phyloP scores from a whole-genome alignment of 2,113 vertebrate genomes.

The Rhinichthys klamathensis region DNA sequence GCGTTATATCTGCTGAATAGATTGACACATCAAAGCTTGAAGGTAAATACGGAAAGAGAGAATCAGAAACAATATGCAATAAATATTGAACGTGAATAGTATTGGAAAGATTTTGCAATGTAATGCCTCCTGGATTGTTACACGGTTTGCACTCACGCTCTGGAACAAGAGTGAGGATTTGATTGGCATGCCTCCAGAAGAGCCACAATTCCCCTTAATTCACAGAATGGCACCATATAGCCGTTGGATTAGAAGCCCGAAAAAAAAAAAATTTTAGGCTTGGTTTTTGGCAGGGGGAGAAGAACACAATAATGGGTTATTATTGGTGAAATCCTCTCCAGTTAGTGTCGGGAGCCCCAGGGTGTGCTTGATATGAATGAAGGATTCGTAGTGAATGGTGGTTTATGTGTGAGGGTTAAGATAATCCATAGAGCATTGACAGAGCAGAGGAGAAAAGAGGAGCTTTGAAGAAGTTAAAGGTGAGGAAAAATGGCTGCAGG shows the following conservation, averaged over 20 bases:
- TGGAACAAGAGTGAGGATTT: conserved; percentile 19
- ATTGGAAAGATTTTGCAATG: not conserved
- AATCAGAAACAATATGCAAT: not conserved
- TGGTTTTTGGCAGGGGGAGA: not conserved
- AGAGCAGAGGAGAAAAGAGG: not conserved
- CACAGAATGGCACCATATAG: conserved; percentile 10
- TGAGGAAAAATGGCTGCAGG: not conserved
- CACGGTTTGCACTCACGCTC: conserved; percentile 1
- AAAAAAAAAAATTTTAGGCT: not conserved
- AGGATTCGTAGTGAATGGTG: conserved; percentile 11
- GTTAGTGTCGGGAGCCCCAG: not conserved
- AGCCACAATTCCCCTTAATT: conserved; percentile 38
- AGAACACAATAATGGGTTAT: conserved; percentile 15
- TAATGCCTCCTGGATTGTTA: conserved; percentile 27
- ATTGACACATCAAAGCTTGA: conserved; percentile 1
- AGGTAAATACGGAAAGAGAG: not conserved
- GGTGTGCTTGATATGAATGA: conserved; percentile 29
- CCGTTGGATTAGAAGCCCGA: not conserved
- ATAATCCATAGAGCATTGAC: conserved; percentile 23
- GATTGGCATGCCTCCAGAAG: conserved; percentile 3
- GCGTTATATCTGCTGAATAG: not conserved
- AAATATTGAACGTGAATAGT: not conserved
- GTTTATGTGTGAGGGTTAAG: conserved; percentile 10
- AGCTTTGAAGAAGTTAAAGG: conserved; percentile 8
- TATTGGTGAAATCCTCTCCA: conserved; percentile 13